Conservation (phyloP, 2,888 invertebrate genomes). For the Fragum sueziense region DNA sequence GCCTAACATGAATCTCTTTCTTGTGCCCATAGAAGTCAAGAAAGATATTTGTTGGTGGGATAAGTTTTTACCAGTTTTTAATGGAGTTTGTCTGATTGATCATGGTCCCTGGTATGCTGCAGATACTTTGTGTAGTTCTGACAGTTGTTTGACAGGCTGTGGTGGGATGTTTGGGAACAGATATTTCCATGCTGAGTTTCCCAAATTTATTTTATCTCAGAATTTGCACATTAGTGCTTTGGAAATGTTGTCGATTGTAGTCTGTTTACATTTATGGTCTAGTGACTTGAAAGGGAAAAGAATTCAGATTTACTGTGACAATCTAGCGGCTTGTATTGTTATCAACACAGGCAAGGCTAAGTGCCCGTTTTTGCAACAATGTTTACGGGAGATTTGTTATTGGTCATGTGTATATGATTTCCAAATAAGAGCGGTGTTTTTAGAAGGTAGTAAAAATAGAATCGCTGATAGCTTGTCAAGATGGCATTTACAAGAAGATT, state of each 20-base stretch:
- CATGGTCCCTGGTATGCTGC: neutral
- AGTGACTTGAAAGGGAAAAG: neutral
- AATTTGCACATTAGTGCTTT: neutral
- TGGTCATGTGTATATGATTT: neutral
- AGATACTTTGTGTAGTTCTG: neutral
- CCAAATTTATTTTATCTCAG: neutral
- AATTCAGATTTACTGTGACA: conserved; percentile 3
- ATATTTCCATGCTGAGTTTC: neutral
- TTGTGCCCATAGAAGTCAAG: neutral
- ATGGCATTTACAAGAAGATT: too few relatives aligned
- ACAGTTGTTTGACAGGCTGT: neutral
- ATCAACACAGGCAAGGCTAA: neutral
- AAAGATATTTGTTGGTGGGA: neutral
- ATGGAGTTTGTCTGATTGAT: neutral
- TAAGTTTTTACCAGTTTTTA: neutral
- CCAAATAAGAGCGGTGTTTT: neutral
- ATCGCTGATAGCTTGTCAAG: neutral
- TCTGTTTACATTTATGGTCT: neutral
- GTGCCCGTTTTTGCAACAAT: neutral
- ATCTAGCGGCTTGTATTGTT: neutral
- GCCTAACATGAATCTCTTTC: neutral
- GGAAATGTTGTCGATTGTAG: neutral
- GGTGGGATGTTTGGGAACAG: neutral
- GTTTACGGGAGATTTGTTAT: neutral
- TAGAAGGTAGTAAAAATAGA: neutral